phyloP scores from a whole-genome alignment of 2,888 invertebrate species.

The Salticus scenicus region DNA sequence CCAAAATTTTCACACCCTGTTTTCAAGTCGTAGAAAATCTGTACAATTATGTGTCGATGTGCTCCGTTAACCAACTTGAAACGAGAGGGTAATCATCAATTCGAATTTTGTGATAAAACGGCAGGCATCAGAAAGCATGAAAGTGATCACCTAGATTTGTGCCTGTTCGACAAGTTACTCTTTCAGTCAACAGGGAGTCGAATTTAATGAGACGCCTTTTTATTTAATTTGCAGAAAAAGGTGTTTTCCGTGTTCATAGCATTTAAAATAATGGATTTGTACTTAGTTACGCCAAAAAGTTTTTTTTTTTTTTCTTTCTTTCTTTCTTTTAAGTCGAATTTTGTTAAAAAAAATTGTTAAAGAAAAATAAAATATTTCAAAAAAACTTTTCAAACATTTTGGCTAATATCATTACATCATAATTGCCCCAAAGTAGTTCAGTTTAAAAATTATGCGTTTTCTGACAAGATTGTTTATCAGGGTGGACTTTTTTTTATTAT shows the following conservation, averaged over 20 bases:
- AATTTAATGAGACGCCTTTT: slow-evolving; percentile 1
- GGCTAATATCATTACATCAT: too few relatives aligned
- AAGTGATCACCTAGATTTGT: slow-evolving; percentile 4
- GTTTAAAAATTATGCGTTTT: too few relatives aligned
- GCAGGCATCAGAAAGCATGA: neutral
- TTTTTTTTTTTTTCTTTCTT: too few relatives aligned
- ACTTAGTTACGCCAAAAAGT: neutral
- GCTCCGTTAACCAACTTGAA: slow-evolving; percentile 1
- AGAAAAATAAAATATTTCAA: too few relatives aligned
- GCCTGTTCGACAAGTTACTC: neutral
- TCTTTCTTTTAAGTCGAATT: too few relatives aligned
- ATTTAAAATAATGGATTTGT: neutral
- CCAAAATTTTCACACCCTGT: too few relatives aligned
- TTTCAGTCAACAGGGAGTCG: neutral
- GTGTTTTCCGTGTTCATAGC: neutral
- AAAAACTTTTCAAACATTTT: too few relatives aligned
- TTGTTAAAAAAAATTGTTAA: too few relatives aligned
- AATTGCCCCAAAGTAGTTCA: too few relatives aligned
- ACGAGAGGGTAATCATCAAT: neutral
- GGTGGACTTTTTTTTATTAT: too few relatives aligned
- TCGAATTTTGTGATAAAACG: neutral
- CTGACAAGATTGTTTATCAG: too few relatives aligned
- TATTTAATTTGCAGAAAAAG: neutral
- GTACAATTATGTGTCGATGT: neutral
- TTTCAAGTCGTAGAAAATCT: too few relatives aligned